Base-by-base conservation (phyloP, 1,140 invertebrate species). In the Chironomus tepperi region DNA sequence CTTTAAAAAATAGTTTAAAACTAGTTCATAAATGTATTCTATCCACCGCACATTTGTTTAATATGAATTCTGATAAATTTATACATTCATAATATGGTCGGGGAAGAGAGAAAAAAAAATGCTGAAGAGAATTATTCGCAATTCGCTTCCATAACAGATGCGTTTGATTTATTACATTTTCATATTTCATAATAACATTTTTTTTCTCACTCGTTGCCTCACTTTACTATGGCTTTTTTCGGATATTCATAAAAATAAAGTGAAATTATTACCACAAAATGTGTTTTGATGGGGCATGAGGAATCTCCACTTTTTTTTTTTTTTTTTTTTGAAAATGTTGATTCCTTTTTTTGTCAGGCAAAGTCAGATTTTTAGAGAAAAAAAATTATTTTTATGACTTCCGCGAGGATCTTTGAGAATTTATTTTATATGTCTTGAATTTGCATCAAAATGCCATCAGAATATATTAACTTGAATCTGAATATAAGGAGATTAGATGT, bases 121-220 rank as follows among this genome's bases (percentile, higher is more conserved):
- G 24, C 24, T 34, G 24, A 34, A 34, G 24, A 34, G 24, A 34
- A 34, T 34, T 34, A n/a, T n/a, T 57, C 47, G 47, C 47, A 57
- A 57, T 57, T 57, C 47, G 47, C n/a, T 57, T n/a, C n/a, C 47
- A 57, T n/a, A 57, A 21, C 65, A 70, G 65, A 70, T 70, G 65
- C 19, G 16, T 70, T 70, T 70, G 65, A 70, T 70, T 70, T 70
- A 70, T 70, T 70, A 70, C 65, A 70, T 70, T 70, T 70, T 70
- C 65, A 70, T 70, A 70, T 70, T 70, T 70, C 65, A 21, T 70
- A 70, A 70, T 70, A 21, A 70, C 47, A n/a, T 57, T 57, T 57
- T 43, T 47, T 57, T 15, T 57, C 47, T 57, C 47, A 1, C 12
- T 57, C 47, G 5, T 15, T 57, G 24, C 47, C 12, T 57, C 10